Evolutionary conservation across 2,113 vertebrate species (phyloP).

Genomic region (Tachycineta bicolor): DNA sequence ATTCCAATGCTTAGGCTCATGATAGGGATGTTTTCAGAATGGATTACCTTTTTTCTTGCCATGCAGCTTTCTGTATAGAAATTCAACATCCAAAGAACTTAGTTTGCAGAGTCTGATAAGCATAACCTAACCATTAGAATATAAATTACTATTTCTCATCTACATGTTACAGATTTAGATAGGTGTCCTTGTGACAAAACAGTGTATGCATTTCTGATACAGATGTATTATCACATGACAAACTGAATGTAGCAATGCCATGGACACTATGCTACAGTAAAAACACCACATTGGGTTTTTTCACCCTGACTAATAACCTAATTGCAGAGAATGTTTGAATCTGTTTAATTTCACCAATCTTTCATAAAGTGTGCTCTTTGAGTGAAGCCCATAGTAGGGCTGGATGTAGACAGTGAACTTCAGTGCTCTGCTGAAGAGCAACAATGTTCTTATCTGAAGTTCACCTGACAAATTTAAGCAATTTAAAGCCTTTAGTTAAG

Average conservation of each 20-base stretch:
- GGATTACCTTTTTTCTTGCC: not conserved
- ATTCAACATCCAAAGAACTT: not conserved
- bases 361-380: not conserved
- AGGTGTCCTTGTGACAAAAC: not conserved
- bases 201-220: not conserved
- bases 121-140: not conserved
- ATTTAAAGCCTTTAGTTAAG: not conserved
- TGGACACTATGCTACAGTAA: not conserved
- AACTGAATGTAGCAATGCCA: not conserved
- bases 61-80: not conserved
- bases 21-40: not conserved
- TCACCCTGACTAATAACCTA: not conserved
- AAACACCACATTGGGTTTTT: accelerated
- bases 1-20: not conserved
- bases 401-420: not conserved
- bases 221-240: not conserved
- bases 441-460: not conserved
- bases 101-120: not conserved
- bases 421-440: not conserved
- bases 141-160: not conserved
- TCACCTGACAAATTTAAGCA: not conserved
- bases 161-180: not conserved
- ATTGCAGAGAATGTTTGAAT: not conserved
- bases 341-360: not conserved
- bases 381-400: not conserved